phyloP scores from a whole-genome alignment of 1,140 invertebrate species.

The Dendrolimus punctatus region DNA sequence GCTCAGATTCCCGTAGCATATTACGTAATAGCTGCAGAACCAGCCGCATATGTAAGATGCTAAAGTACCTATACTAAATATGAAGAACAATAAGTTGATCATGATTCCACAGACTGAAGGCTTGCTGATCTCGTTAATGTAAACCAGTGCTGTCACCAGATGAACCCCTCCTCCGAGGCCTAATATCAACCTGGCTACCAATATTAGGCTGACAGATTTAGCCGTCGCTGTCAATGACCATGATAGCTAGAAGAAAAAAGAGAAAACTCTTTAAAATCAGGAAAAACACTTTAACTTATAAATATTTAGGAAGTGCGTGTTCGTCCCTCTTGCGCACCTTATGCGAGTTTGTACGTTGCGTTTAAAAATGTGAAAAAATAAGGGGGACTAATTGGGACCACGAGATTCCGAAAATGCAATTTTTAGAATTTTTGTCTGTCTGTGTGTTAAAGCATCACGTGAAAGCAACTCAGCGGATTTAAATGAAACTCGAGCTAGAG shows the following conservation, averaged over 20 bases:
- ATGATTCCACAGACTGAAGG: conserved; percentile 6
- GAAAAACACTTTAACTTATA: no score
- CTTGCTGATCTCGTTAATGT: conserved; percentile 11
- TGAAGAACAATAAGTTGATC: neutral
- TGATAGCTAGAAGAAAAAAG: conserved; percentile 15
- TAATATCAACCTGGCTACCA: conserved; percentile 12
- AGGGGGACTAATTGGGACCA: no score
- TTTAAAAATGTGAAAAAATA: no score
- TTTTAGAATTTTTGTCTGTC: no score
- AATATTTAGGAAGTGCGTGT: no score
- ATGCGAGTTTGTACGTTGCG: no score
- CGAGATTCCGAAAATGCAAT: no score
- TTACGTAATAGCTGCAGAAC: conserved; percentile 15
- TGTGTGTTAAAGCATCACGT: no score
- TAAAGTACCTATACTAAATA: conserved; percentile 11
- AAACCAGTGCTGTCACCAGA: conserved; percentile 4
- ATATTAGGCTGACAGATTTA: conserved; percentile 6
- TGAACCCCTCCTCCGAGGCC: conserved; percentile 11
- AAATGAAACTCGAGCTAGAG: no score
- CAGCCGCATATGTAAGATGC: conserved; percentile 14
- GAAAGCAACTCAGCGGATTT: no score
- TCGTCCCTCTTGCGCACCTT: no score
- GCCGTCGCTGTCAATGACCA: conserved; percentile 16
- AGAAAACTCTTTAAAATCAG: no score
- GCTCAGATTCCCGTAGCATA: conserved; percentile 14